phyloP scores from a whole-genome alignment of 2,113 vertebrate genomes.

The Naja naja region DNA sequence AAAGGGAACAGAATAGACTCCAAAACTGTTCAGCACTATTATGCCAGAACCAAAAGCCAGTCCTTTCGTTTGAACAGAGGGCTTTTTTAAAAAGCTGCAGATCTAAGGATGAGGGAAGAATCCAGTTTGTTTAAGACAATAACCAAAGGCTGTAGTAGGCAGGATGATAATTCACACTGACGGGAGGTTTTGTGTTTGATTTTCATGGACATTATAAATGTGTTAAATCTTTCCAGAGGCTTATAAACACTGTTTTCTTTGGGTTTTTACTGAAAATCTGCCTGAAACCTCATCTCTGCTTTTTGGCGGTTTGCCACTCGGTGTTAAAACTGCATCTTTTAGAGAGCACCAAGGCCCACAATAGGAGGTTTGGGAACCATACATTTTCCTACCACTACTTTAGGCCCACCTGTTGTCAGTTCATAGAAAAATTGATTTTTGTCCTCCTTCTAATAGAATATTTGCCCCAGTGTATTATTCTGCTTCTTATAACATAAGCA shows the following conservation, averaged over 20 bases:
- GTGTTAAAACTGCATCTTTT: neutral
- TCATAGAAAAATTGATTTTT: neutral
- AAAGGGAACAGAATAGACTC: neutral
- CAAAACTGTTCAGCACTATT: neutral
- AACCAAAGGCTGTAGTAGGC: neutral
- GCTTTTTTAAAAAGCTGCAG: neutral
- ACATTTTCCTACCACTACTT: neutral
- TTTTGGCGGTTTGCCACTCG: neutral
- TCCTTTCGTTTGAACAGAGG: neutral
- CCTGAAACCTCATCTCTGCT: neutral
- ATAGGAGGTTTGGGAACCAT: neutral
- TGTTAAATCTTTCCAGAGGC: neutral
- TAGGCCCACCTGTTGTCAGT: neutral
- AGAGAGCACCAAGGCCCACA: neutral
- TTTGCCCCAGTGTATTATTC: neutral
- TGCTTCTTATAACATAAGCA: neutral
- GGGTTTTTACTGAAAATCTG: neutral
- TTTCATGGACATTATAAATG: neutral
- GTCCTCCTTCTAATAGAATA: neutral
- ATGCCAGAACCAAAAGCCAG: neutral
- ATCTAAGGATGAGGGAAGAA: neutral
- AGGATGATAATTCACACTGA: neutral
- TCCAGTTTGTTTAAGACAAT: neutral
- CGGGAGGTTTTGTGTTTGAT: neutral
- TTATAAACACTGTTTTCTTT: neutral